These are phyloP conservation scores for Riptortus pedestris DNA, from an alignment of 1,140 invertebrate species.

Conservation along the genomic window DNA sequence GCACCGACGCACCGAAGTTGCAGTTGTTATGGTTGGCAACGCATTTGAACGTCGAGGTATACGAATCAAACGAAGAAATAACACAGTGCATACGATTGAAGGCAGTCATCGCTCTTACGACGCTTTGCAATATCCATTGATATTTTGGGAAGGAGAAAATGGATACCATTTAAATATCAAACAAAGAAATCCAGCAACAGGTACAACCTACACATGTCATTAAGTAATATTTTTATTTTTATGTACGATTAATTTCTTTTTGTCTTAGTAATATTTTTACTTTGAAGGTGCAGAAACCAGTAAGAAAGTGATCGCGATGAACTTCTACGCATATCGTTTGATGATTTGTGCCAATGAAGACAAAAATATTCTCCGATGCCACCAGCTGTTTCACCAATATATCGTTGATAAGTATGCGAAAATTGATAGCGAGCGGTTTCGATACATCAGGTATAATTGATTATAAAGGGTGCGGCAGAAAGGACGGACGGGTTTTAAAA, in stretches of 20 bases:
- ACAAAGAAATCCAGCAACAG: neutral
- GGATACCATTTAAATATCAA: neutral
- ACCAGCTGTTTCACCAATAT: neutral
- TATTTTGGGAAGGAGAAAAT: neutral
- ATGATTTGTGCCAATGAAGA: neutral
- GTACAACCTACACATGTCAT: too few relatives aligned
- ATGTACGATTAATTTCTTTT: too few relatives aligned
- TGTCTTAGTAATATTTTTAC: too few relatives aligned
- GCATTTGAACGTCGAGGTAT: constrained; percentile 19
- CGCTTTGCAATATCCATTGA: neutral
- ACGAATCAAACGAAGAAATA: neutral
- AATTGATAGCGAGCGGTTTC: constrained; percentile 2
- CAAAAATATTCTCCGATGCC: neutral
- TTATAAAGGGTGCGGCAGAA: too few relatives aligned
- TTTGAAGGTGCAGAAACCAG: neutral
- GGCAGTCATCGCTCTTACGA: neutral
- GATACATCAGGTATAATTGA: neutral
- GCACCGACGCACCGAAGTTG: constrained; percentile 29
- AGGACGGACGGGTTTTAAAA: too few relatives aligned
- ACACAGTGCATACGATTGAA: neutral
- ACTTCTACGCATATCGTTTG: neutral
- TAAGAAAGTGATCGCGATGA: neutral
- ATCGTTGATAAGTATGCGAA: neutral
- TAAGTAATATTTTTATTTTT: too few relatives aligned
- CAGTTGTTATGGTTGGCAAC: constrained; percentile 32